A percentile compares a stretch with the other conserved stretches of the same genome.
Conservation (phyloP, 2,113 vertebrate genomes). For the Psilopsiagon aymara region DNA sequence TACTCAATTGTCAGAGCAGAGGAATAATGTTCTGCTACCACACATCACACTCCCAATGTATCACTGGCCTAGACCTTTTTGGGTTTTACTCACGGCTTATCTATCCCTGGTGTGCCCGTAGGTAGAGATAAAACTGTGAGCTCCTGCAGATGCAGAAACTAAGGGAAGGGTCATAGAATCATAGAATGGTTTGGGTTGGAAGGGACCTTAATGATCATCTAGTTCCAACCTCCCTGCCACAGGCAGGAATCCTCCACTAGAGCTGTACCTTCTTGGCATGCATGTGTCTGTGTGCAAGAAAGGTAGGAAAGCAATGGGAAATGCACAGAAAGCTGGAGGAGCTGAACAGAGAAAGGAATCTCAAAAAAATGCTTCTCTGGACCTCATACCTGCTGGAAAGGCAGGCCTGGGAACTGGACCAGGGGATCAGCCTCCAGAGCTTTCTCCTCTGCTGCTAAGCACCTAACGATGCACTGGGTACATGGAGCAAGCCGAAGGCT, state of each 20-base stretch:
- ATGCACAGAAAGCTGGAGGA: not conserved
- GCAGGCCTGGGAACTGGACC: not conserved
- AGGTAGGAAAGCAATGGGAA: not conserved
- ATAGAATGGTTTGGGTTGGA: not conserved
- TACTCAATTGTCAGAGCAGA: accelerated
- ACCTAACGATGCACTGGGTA: no score
- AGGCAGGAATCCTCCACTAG: not conserved
- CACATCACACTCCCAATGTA: not conserved
- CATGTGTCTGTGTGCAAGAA: not conserved
- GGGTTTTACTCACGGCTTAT: not conserved
- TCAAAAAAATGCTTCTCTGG: not conserved
- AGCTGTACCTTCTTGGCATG: not conserved
- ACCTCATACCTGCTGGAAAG: not conserved
- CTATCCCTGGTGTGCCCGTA: not conserved
- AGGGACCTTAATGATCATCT: not conserved
- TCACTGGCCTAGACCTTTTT: not conserved
- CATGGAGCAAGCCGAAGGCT: not conserved
- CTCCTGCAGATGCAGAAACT: not conserved
- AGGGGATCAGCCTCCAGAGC: not conserved
- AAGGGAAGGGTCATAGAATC: not conserved
- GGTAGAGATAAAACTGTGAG: not conserved
- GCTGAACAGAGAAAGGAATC: not conserved
- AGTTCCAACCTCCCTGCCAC: not conserved
- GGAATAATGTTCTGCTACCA: not conserved
- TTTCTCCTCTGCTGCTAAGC: not conserved